Base-by-base conservation (phyloP, 1,140 invertebrate species). In the Heliothis subflexa region DNA sequence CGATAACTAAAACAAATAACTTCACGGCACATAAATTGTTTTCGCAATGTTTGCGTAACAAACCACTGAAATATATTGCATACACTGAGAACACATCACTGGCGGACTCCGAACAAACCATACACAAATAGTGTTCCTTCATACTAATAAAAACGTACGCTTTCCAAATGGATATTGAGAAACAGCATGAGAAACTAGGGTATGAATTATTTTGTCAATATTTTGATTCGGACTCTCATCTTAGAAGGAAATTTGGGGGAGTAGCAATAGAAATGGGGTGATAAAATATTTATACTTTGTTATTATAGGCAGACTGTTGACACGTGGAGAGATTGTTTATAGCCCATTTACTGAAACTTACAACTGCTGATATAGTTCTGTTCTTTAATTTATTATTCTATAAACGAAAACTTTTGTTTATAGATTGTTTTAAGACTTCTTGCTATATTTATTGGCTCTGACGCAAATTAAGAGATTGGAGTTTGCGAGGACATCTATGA, bases 1-100 rank as follows among this genome's bases (percentile, higher is more conserved):
- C 47, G 66, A 52, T 70, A 70, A 70, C 66, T 70, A 70, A 70
- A 70, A 70, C 66, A 70, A 70, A 70, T 70, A 52, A 70, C 66
- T 70, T 50, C 66, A 49, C 45, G 66, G 66, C 66, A 70, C 66
- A 70, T 70, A 70, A 70, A 70, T 70, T 70, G 66, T 18, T 70
- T 70, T 70, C 47, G 66, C 66, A 70, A 70, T 28, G 66, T 70
- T 70, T 70, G 47, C 47, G 66, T 70, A 70, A 70, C 47, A 13
- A 11, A 5, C 9, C n/a, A 28, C 33, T 72, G 16, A 72, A 72
- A 72, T 55, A 72, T 45, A 72, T 40, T 40, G 40, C 66, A 50
- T 40, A 57, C 66, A 50, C 66, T 13, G 21, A n/a, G 21, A 50
- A 21, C 64, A 62, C 61, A 70, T 70, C 66, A 28, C 47, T 25